These are phyloP conservation scores for Monarcha castaneiventris DNA, from an alignment of 2,113 vertebrate species.

Conservation along the genomic window DNA sequence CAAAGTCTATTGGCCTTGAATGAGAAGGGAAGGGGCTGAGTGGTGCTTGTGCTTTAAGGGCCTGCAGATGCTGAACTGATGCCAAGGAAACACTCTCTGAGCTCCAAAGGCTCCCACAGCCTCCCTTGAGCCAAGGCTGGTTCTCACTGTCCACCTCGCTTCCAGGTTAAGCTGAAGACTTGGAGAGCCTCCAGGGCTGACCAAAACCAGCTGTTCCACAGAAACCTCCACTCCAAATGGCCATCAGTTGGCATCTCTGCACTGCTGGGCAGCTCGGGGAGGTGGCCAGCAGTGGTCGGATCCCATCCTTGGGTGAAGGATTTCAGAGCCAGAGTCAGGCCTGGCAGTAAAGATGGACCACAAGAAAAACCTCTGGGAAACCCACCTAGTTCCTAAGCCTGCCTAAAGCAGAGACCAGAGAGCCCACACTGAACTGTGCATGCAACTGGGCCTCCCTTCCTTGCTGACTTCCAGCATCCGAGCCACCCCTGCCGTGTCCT, in stretches of 20 bases:
- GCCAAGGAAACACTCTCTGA: not conserved
- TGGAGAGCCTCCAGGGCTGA: not conserved
- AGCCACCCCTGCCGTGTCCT: rapidly evolving
- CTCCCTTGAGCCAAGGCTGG: not conserved
- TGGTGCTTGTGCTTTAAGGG: not conserved
- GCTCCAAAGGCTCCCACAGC: not conserved
- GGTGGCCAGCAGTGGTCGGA: not conserved
- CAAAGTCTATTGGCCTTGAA: not conserved
- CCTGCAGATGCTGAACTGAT: not conserved
- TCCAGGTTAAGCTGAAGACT: not conserved
- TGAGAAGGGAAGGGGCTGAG: not conserved
- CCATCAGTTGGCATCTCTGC: not conserved
- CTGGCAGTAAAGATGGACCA: not conserved
- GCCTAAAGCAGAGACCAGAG: not conserved
- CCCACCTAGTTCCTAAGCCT: not conserved
- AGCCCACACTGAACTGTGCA: not conserved
- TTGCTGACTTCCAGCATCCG: not conserved
- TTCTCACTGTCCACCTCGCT: not conserved
- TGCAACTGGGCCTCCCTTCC: not conserved
- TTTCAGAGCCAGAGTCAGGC: not conserved
- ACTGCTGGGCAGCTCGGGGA: not conserved
- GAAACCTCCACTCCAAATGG: not conserved
- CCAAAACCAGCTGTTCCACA: not conserved
- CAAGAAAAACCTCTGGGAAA: not conserved
- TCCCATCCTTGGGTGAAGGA: not conserved